A percentile compares a stretch with the other conserved stretches of the same genome.
These are phyloP conservation scores for Podocnemis expansa DNA, from an alignment of 2,113 vertebrate genomes.

Conservation along the genomic window DNA sequence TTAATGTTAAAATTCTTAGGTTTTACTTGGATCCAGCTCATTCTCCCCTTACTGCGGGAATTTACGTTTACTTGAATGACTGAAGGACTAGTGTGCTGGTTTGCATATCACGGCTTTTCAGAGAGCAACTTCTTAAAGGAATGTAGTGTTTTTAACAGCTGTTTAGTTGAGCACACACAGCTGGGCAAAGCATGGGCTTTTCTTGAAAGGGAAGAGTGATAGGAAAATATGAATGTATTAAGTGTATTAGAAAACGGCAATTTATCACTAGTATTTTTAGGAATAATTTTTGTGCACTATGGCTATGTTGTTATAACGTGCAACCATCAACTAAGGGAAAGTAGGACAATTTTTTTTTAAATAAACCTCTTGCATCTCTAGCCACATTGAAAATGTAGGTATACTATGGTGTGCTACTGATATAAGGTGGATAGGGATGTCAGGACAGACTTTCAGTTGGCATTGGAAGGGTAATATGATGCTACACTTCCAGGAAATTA, in stretches of 20 bases:
- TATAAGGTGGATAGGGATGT: neutral
- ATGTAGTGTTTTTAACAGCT: neutral
- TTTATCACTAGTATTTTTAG: neutral
- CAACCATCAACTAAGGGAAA: neutral
- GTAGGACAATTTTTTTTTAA: neutral
- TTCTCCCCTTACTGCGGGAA: neutral
- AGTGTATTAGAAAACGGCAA: neutral
- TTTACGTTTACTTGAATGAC: neutral
- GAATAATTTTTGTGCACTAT: neutral
- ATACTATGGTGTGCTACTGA: fast-evolving
- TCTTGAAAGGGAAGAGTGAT: neutral
- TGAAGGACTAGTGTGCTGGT: neutral
- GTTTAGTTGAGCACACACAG: neutral
- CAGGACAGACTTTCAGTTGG: neutral
- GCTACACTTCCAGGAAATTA: neutral
- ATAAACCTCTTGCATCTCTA: neutral
- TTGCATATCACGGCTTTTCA: neutral
- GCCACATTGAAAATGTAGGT: neutral
- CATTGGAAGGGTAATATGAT: neutral
- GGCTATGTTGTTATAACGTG: neutral
- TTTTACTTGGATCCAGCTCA: neutral
- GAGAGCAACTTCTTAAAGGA: neutral
- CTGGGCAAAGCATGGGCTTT: neutral
- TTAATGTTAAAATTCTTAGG: neutral
- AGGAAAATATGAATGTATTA: neutral